Conservation (phyloP, 1,140 invertebrate species). For the Globodera ellingtonae region DNA sequence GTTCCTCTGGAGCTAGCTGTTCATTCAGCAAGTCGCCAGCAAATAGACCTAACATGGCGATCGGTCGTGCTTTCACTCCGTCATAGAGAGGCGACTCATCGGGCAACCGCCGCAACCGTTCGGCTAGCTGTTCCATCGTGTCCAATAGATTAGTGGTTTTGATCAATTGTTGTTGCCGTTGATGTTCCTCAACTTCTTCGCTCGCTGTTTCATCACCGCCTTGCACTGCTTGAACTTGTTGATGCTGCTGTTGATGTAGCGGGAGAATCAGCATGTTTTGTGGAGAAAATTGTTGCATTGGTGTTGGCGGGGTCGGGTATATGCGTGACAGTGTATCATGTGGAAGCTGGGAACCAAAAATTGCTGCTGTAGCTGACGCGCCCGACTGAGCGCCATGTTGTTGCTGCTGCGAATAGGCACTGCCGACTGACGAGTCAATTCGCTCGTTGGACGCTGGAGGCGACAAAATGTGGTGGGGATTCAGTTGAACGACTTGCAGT, state of each 20-base stretch:
- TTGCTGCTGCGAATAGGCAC: not conserved
- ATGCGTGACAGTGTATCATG: slow-evolving; percentile 45
- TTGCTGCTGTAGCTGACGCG: not conserved
- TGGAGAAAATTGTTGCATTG: slow-evolving; percentile 54
- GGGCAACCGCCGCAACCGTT: not conserved
- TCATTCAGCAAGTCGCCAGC: slow-evolving; percentile 9
- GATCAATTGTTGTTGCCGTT: not conserved
- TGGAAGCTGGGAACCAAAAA: not conserved
- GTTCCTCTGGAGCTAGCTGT: not conserved
- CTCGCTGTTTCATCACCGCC: too few species aligned
- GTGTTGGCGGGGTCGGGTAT: slow-evolving; percentile 50
- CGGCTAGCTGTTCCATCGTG: not conserved
- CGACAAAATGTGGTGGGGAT: slow-evolving; percentile 33
- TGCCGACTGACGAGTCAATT: slow-evolving; percentile 27
- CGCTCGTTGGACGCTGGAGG: slow-evolving; percentile 48
- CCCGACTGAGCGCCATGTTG: not conserved
- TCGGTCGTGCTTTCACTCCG: not conserved
- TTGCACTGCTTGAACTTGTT: slow-evolving; percentile 16
- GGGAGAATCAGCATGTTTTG: slow-evolving; percentile 40
- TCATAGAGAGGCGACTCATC: slow-evolving; percentile 5
- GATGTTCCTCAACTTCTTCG: not conserved
- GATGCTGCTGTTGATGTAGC: slow-evolving; percentile 4
- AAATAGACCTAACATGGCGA: not conserved
- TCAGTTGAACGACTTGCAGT: not conserved
- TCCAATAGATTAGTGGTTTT: not conserved